These are phyloP conservation scores for Orchesella cincta DNA, from an alignment of 1,140 invertebrate species.

Conservation along the genomic window DNA sequence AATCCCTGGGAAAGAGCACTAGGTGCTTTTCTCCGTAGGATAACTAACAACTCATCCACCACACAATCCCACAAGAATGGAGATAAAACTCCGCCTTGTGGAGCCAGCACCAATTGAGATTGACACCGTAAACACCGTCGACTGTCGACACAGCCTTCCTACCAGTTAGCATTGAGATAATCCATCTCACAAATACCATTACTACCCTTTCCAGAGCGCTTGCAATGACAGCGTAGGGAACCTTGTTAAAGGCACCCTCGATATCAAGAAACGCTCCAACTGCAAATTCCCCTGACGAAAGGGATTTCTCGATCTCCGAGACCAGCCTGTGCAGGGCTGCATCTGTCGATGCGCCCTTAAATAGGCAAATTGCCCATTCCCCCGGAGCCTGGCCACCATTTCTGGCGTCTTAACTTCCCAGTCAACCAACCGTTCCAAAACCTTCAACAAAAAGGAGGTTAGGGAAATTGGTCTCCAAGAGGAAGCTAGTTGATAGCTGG, in stretches of 20 bases:
- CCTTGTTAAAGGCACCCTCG: constrained; percentile 14
- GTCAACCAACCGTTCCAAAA: constrained; percentile 41
- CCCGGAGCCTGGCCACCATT: constrained; percentile 13
- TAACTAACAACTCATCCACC: constrained; percentile 5
- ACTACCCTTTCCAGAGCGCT: not conserved
- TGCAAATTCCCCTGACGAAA: not conserved
- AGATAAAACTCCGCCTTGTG: constrained; percentile 38
- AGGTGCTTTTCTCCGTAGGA: not conserved
- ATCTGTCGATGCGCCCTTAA: constrained; percentile 20
- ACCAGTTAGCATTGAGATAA: not conserved
- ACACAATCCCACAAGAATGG: constrained; percentile 35
- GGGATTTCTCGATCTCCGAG: not conserved
- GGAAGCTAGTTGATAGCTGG: constrained; percentile 1
- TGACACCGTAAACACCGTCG: not conserved
- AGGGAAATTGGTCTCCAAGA: constrained; percentile 45
- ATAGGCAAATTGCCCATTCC: constrained; percentile 38
- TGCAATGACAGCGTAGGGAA: not conserved
- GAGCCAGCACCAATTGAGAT: constrained; percentile 9
- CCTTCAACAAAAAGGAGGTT: constrained; percentile 42
- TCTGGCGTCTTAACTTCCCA: constrained; percentile 26
- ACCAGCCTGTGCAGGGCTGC: constrained; percentile 9
- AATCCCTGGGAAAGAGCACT: not conserved
- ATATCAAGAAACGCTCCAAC: not conserved
- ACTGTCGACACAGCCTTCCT: not conserved
- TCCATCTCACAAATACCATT: constrained; percentile 1